These are phyloP conservation scores for Chymomyza caudatula DNA, from an alignment of 2,888 invertebrate genomes.

Conservation along the genomic window DNA sequence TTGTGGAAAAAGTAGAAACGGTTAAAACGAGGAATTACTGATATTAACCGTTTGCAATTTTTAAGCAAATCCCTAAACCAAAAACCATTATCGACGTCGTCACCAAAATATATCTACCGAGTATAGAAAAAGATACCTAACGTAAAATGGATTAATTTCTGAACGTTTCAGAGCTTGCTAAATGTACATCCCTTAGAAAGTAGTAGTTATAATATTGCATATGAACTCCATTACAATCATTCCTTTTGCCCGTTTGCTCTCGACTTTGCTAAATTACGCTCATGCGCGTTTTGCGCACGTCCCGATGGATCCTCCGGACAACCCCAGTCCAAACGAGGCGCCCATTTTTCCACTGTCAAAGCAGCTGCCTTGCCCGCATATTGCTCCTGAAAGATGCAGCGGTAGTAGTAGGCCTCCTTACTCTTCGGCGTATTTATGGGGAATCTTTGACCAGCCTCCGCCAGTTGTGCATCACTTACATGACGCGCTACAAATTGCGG, in stretches of 20 bases:
- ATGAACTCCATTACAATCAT: neutral
- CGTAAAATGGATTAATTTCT: too few species aligned
- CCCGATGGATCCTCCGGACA: conserved; percentile 75
- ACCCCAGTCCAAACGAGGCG: conserved; percentile 74
- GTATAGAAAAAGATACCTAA: too few species aligned
- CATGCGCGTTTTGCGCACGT: conserved; percentile 65
- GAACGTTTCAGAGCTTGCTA: too few species aligned
- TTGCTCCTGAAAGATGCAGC: conserved; percentile 68
- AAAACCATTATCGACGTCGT: too few species aligned
- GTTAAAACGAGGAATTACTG: too few species aligned
- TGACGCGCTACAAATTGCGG: conserved; percentile 80
- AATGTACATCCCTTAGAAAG: too few species aligned
- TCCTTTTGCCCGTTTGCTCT: conserved; percentile 1
- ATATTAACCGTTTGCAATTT: too few species aligned
- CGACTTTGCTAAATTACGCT: conserved; percentile 31
- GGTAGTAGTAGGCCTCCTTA: conserved; percentile 86
- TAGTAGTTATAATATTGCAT: too few species aligned
- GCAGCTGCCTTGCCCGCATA: conserved; percentile 67
- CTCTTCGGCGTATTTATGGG: conserved; percentile 86
- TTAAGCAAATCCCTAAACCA: too few species aligned
- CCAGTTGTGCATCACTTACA: conserved; percentile 80
- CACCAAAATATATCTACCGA: too few species aligned
- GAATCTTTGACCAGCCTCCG: conserved; percentile 79
- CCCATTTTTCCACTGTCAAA: conserved; percentile 70
- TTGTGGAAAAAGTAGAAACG: too few species aligned